Evolutionary conservation across 2,113 vertebrate genomes (phyloP).

Genomic region (Dipodomys ordii): DNA sequence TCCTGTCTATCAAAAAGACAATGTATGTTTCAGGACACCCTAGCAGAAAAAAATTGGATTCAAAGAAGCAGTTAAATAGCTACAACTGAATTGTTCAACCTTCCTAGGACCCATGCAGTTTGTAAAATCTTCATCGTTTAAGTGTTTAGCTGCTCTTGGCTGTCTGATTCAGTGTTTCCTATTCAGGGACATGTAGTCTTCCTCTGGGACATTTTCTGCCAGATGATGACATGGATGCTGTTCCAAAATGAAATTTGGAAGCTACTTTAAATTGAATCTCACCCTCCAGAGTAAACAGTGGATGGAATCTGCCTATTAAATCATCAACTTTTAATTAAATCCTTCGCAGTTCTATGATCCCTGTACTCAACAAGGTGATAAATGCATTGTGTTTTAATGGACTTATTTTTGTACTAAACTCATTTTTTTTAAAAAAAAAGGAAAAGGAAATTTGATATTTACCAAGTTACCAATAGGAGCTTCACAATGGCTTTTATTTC

Average conservation of each 20-base stretch:
- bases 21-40: not conserved
- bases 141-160: constrained; percentile 30
- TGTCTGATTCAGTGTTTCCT: constrained; percentile 30
- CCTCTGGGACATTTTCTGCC: constrained; percentile 67
- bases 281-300: constrained; percentile 85
- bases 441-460: constrained; percentile 56
- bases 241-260: constrained; percentile 85
- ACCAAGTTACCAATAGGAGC: constrained; percentile 54
- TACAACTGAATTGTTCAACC: not conserved
- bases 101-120: not conserved
- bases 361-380: constrained; percentile 83
- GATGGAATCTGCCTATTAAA: constrained; percentile 87
- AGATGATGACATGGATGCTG: constrained; percentile 64
- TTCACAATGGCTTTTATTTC: constrained; percentile 44
- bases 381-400: constrained; percentile 84
- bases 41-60: not conserved
- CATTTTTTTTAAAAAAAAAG: not conserved
- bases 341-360: constrained; percentile 79
- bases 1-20: not conserved
- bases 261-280: constrained; percentile 85
- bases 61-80: not conserved
- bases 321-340: constrained; percentile 90
- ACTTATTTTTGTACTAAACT: constrained; percentile 82
- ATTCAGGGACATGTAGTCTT: constrained; percentile 1
- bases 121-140: not conserved